phyloP scores from a whole-genome alignment of 2,797 vertebrate genomes.

The Eulemur mongoz region DNA sequence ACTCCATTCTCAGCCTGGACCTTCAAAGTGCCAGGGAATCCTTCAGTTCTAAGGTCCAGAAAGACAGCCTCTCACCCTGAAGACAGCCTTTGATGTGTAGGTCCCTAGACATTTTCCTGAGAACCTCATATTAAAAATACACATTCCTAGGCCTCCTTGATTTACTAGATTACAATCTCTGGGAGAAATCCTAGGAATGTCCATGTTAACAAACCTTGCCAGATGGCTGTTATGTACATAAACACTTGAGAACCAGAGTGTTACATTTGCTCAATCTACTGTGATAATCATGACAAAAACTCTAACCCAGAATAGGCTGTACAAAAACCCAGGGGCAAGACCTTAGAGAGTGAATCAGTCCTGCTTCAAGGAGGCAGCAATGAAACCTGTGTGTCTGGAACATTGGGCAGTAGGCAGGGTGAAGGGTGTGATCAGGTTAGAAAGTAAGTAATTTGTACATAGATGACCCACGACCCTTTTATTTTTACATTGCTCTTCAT shows the following conservation, averaged over 20 bases:
- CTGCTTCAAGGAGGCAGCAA: neutral
- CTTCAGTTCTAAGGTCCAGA: neutral
- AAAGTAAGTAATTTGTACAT: neutral
- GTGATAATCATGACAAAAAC: neutral
- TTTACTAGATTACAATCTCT: neutral
- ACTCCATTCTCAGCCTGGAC: neutral
- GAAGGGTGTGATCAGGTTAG: neutral
- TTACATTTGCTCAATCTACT: neutral
- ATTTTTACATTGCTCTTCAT: neutral
- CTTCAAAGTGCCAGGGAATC: neutral
- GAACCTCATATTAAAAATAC: neutral
- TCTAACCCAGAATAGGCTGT: neutral
- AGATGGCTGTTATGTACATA: neutral
- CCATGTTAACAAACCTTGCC: neutral
- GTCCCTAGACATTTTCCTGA: neutral
- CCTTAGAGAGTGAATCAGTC: neutral
- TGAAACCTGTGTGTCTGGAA: neutral
- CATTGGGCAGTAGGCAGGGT: accelerated
- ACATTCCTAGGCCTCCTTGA: neutral
- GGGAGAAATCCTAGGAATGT: neutral
- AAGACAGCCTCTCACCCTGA: neutral
- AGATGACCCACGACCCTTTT: neutral
- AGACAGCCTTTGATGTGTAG: neutral
- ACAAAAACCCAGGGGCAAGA: neutral
- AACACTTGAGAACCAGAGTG: neutral